Evolutionary conservation across 1,140 invertebrate species (phyloP), one percentile per base, ranked within the genome.

Genomic region (Bemisia tabaci): DNA sequence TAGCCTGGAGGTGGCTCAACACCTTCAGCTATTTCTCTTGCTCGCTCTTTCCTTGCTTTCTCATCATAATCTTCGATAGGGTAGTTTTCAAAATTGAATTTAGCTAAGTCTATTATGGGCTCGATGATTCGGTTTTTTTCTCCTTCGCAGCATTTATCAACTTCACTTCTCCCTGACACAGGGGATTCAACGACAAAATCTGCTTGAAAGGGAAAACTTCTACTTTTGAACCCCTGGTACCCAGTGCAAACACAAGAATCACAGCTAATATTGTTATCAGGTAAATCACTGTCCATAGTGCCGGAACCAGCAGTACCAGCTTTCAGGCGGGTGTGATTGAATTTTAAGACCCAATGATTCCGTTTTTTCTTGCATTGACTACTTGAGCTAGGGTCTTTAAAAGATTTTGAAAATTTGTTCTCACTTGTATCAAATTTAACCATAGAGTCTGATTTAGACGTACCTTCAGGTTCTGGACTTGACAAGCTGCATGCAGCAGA

Each of bases 21-120:
- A 0, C 88, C 88, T 75, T 88, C 84, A 68, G 85, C 85, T 76
- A 90, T 90, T 79, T 91, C 89, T 67, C 83, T 78, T 1, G 87
- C 87, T 70, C 88, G 77, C 73, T 88, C 84, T 61, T 83, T 76
- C 65, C 86, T 80, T 22, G 86, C 85, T 65, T 82, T 78, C 76
- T 88, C 87, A 75, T 90, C 88, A 72, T 85, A 85, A 76, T 91
- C 87, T 71, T 86, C 83, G 72, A 83, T 83, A 60, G 83, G 81
- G 75, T 81, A 84, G 73, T 84, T 81, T 65, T 82, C 82, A 21
- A 81, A 80, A 73, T 83, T 82, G 70, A 82, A 84, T 74, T 81
- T 79, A 67, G 80, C 79, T 60, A 84, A 75, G 73, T 85, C 82
- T 66, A 85, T 82, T 21, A 84, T 78, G 12, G 80, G 81, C 72